These are phyloP conservation scores for Pipra filicauda DNA, from an alignment of 2,113 vertebrate species.

Conservation along the genomic window DNA sequence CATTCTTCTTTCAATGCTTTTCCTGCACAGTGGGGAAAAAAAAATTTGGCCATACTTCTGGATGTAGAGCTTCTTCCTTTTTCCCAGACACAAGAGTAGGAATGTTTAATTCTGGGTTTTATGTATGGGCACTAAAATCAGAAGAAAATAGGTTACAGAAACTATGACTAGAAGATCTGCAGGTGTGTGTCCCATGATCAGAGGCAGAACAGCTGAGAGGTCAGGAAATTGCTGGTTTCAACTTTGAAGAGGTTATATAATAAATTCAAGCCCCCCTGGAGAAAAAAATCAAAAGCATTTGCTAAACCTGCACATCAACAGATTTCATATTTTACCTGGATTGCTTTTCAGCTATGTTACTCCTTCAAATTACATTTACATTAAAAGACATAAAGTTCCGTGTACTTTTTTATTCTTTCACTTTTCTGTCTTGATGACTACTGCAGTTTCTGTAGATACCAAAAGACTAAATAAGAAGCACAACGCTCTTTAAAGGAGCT, in stretches of 20 bases:
- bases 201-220: slow-evolving; percentile 9
- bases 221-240: slow-evolving; percentile 37
- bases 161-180: background rate
- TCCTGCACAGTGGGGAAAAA: background rate
- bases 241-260: slow-evolving; percentile 5
- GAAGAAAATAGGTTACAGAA: background rate
- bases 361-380: slow-evolving; percentile 5
- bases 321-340: background rate
- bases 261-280: background rate
- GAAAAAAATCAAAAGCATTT: background rate
- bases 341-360: background rate
- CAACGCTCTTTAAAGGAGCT: background rate
- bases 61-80: background rate
- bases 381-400: background rate
- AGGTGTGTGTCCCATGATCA: slow-evolving; percentile 14
- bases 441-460: background rate
- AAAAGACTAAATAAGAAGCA: background rate
- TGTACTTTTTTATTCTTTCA: background rate
- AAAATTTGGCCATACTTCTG: rapidly evolving
- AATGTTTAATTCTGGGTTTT: background rate
- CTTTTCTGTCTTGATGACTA: background rate
- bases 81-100: background rate
- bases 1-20: background rate
- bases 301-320: background rate
- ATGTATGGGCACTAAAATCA: background rate